phyloP scores from a whole-genome alignment of 2,888 invertebrate species.

The Conus canariensis region DNA sequence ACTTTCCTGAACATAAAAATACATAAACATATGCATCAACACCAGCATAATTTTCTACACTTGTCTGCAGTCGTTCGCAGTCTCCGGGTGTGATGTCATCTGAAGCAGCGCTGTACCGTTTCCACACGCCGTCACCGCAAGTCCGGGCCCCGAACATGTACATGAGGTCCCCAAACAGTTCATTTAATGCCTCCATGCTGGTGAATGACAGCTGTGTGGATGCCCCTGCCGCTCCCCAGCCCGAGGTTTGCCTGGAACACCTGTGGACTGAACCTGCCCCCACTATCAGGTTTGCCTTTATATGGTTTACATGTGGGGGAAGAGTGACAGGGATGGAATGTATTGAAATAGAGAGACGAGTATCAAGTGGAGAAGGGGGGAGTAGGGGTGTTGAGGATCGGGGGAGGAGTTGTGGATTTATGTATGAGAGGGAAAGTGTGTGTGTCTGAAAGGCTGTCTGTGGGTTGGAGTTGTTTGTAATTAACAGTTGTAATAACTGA shows the following conservation, averaged over 20 bases:
- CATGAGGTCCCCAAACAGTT: conserved; percentile 62
- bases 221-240: conserved; percentile 84
- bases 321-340: background rate
- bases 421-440: background rate
- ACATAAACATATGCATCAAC: too few relatives aligned
- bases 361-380: too few relatives aligned
- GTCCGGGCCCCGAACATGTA: conserved; percentile 65
- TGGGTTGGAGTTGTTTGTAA: too few relatives aligned
- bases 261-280: conserved; percentile 88
- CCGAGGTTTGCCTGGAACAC: conserved; percentile 92
- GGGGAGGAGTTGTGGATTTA: background rate
- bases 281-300: conserved; percentile 73
- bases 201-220: conserved; percentile 66
- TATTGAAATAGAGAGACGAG: background rate
- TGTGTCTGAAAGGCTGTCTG: background rate
- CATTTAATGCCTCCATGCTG: conserved; percentile 68
- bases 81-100: conserved; percentile 78
- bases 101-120: conserved; percentile 66
- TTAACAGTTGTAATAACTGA: too few relatives aligned
- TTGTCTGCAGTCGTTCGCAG: conserved; percentile 80
- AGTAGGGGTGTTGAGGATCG: too few relatives aligned
- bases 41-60: background rate
- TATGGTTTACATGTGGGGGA: background rate
- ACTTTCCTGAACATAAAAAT: too few relatives aligned
- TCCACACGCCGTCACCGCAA: conserved; percentile 68